Evolutionary conservation across 1,140 invertebrate genomes (phyloP).

Genomic region (Tetragnatha versicolor): DNA sequence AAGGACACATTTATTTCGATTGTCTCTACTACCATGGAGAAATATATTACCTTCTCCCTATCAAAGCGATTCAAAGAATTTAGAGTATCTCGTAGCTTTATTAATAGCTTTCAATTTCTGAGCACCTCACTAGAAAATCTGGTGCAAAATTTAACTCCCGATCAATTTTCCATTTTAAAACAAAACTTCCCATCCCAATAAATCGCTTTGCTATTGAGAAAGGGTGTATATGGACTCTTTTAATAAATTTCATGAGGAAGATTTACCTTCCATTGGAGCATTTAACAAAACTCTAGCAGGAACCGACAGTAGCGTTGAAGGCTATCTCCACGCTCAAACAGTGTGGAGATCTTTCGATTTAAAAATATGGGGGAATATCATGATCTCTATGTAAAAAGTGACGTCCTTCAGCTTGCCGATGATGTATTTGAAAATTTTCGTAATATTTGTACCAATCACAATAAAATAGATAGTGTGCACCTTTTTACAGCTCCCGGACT

Average conservation of each 20-base stretch:
- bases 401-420: neutral
- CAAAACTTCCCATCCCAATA: neutral
- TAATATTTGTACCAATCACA: neutral
- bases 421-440: constrained; percentile 14
- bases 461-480: constrained; percentile 2
- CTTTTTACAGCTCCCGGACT: neutral
- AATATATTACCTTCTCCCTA: neutral
- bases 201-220: neutral
- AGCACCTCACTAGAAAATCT: neutral
- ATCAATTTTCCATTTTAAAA: neutral
- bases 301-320: neutral
- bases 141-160: neutral
- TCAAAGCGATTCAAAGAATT: neutral
- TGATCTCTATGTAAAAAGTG: too few species aligned
- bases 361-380: constrained; percentile 4
- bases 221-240: constrained; percentile 17
- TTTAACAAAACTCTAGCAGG: neutral
- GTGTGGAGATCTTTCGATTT: constrained; percentile 7
- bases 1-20: neutral
- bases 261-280: neutral
- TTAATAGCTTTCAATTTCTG: neutral
- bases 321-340: neutral
- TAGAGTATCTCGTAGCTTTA: neutral
- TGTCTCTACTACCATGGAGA: neutral
- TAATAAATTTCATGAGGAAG: neutral